Evolutionary conservation across 2,797 vertebrate genomes (phyloP), one percentile per base, ranked within the genome.

Genomic region (Margarornis squamiger): DNA sequence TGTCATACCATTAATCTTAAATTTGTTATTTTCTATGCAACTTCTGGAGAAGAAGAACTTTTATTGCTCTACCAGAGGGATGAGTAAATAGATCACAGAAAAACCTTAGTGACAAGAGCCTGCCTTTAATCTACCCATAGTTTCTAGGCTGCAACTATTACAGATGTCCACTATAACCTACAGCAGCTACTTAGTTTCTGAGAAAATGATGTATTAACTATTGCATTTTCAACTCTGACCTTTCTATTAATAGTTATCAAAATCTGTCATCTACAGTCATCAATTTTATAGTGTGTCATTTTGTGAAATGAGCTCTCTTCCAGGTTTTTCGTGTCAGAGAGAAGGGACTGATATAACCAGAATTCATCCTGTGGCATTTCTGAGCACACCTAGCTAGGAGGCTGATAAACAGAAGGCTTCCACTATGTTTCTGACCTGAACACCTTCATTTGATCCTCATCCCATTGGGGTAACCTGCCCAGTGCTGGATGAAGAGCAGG

Each of bases 221-320:
- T 19, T 41, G 30, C 57, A 70, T 72, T 95, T 95, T 96, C 57
- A 92, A 93, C 84, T 79, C 89, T 95, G 59, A 88, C 87, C 84
- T 93, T 87, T 94, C 82, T 77, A 83, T 80, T 70, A 92, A 79
- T 71, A 86, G 82, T 71, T 78, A 94, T 78, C 79, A 95, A 93
- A 94, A 91, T 39, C 30, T 86, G 86, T 34, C 32, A 85, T 84
- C 88, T 46, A 43, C 46, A 86, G 63, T 39, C 76, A 91, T 89
- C 91, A 84, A 29, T 85, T 74, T 29, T 41, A 59, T 7, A 68
- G 23, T 9, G 17, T 55, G 41, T 49, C 58, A 86, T 57, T 93
- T 93, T 39, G 77, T 34, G 59, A 84, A 76, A 86, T 52, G 14
- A 83, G 17, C 26, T 68, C 21, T 41, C 26, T 32, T 63, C 7